Conservation (phyloP, 2,113 vertebrate species). For the Protobothrops flavoviridis region DNA sequence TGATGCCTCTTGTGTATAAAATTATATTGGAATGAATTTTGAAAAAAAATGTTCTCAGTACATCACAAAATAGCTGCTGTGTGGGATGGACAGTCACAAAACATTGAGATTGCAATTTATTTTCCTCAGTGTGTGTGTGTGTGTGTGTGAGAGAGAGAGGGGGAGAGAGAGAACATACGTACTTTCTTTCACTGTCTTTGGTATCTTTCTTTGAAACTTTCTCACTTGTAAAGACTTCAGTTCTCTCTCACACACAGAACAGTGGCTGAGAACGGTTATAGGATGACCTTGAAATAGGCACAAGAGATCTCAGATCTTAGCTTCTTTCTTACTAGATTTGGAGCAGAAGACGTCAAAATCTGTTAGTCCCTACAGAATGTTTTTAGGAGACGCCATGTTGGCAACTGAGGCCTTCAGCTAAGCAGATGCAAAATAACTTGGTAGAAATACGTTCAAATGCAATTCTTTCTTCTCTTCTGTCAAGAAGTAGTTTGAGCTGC, state of each 20-base stretch:
- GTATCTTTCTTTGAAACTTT: neutral
- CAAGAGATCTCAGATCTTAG: neutral
- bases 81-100: neutral
- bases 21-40: neutral
- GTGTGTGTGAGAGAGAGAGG: neutral
- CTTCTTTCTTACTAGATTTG: neutral
- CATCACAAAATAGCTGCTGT: neutral
- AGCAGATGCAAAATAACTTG: neutral
- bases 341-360: neutral
- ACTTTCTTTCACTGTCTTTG: neutral
- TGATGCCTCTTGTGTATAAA: fast-evolving
- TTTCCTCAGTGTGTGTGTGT: neutral
- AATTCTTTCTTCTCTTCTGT: neutral
- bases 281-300: neutral
- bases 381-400: neutral
- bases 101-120: neutral
- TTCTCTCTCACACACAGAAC: neutral
- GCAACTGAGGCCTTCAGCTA: neutral
- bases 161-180: neutral
- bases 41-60: neutral
- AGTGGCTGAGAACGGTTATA: neutral
- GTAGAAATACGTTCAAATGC: neutral
- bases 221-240: neutral
- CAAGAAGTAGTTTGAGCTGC: neutral
- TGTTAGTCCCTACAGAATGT: neutral